phyloP scores from a whole-genome alignment of 2,113 vertebrate species.

The Gobiocypris rarus region DNA sequence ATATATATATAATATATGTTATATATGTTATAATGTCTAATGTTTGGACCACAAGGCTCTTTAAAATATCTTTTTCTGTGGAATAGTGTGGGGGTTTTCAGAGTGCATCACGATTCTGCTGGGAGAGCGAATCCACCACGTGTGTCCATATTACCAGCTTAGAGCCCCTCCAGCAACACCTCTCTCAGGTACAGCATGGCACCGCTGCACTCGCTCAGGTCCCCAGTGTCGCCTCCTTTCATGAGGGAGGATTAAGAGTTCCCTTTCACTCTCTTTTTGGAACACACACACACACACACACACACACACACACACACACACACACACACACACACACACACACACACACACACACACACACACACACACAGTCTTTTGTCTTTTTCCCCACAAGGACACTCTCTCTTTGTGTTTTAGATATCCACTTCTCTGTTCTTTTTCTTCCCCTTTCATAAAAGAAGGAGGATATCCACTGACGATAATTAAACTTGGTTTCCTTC shows the following conservation, averaged over 20 bases:
- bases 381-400: not conserved
- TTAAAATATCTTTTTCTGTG: not conserved
- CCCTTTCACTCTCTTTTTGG: not conserved
- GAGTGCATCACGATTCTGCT: conserved; percentile 5
- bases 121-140: not conserved
- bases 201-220: not conserved
- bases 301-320: not conserved
- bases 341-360: not conserved
- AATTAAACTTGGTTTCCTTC: not conserved
- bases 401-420: conserved; percentile 4
- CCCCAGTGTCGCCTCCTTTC: not conserved
- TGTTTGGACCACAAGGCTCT: not conserved
- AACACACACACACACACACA: not conserved
- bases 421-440: not conserved
- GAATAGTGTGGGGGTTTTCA: not conserved
- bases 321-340: no score
- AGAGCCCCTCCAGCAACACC: conserved; percentile 15
- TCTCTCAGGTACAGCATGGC: not conserved
- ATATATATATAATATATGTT: no score
- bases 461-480: not conserved
- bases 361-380: not conserved
- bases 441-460: conserved; percentile 6
- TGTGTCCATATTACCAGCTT: conserved; percentile 46
- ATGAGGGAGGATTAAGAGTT: conserved; percentile 20
- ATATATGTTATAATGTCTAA: not conserved